phyloP scores from a whole-genome alignment of 2,113 vertebrate genomes.

The Cnemophilus loriae region DNA sequence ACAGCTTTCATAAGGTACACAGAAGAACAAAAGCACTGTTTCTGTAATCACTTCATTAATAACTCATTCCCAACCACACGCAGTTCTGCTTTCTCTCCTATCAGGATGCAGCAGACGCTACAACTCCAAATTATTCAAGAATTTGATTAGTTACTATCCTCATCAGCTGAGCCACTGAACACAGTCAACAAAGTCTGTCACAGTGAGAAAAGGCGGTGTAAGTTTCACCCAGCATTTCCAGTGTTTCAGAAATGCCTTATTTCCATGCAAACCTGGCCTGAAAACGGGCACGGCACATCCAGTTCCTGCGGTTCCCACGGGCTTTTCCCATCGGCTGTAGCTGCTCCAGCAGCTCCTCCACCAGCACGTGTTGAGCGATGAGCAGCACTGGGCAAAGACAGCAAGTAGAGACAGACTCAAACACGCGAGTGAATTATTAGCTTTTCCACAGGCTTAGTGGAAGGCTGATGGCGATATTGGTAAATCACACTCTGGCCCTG shows the following conservation, averaged over 20 bases:
- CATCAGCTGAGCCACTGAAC: not conserved
- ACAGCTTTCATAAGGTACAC: not conserved
- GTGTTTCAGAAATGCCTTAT: not conserved
- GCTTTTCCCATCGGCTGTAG: not conserved
- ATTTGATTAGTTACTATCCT: not conserved
- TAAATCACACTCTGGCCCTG: too few relatives aligned
- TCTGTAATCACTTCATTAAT: not conserved
- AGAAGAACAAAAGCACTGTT: not conserved
- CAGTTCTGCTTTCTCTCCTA: not conserved
- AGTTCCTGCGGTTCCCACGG: rapidly evolving
- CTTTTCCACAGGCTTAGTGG: not conserved
- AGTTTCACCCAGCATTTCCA: too few relatives aligned
- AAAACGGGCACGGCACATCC: rapidly evolving
- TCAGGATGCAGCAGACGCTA: not conserved
- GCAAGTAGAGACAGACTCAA: not conserved
- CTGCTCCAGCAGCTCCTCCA: not conserved
- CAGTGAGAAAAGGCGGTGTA: not conserved
- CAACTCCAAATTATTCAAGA: not conserved
- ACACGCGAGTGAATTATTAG: rapidly evolving
- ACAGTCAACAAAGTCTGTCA: not conserved
- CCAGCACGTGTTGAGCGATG: rapidly evolving
- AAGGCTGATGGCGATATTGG: rapidly evolving
- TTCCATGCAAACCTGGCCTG: not conserved
- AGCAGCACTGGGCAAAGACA: not conserved
- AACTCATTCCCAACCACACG: not conserved